Evolutionary conservation across 2,113 vertebrate species (phyloP), one percentile per base, ranked within the genome.

Genomic region (Solea solea): DNA sequence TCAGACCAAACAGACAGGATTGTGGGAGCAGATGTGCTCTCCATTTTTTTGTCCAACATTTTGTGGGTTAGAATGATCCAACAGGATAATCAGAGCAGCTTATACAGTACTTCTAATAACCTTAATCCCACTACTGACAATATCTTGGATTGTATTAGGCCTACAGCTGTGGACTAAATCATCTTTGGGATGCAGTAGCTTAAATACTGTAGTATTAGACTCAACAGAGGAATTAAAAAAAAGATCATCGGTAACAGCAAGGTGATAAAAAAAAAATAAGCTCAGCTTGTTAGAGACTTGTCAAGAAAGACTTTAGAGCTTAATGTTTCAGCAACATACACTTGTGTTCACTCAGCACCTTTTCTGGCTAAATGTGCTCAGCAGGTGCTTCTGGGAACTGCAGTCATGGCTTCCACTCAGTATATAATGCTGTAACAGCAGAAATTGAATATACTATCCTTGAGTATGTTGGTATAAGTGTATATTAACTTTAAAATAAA

Each of bases 71-170:
- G 61, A 83, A 71, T 74, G 74, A 93, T 90, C 86, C 89, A 79
- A 65, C 64, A 78, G 86, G 82, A 93, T 91, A 91, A 93, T 90
- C 85, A 80, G 69, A 83, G 58, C 58, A 86, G 85, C 65, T 90
- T 91, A 92, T 80, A 86, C 60, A 69, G 64, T 69, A 81, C 72
- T 72, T 87, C 80, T 93, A 91, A 93, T 90, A 89, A 93, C 80
- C 78, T 89, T 92, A 92, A 93, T 93, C 93, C 91, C n/a, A 73
- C 91, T 81, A 82, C 82, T 88, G 80, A 83, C 74, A 34, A 86
- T 89, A 86, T 89, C 88, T 77, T 49, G 69, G 64, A 82, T 90
- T 76, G 83, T 68, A 80, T 86, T 48, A 48, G 45, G 14, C 34
- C 34, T 90, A 86, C 72, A 86, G 80, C 85, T 88, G 77, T 84